These are phyloP conservation scores for Leptinotarsa rubiginosa DNA, from an alignment of 2,888 invertebrate genomes.

Conservation along the genomic window DNA sequence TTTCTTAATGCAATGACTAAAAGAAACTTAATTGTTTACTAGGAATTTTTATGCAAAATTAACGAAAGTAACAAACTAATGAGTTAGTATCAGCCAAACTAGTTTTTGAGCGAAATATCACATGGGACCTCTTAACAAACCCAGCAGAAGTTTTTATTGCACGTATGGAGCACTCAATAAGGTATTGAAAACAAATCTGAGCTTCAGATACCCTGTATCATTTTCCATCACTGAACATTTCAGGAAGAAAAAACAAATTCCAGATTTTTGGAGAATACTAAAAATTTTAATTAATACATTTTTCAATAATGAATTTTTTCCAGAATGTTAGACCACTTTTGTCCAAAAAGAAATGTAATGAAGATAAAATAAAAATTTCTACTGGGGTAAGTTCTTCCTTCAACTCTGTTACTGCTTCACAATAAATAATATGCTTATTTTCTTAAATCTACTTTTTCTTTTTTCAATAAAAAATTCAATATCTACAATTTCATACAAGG, in stretches of 20 bases:
- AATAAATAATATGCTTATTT: constrained; percentile 58
- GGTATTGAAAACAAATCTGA: background rate
- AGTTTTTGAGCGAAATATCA: constrained; percentile 62
- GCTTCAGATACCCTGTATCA: background rate
- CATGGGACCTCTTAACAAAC: constrained; percentile 60
- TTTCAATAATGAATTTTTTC: background rate
- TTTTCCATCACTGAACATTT: background rate
- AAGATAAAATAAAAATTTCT: constrained; percentile 37
- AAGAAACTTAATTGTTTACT: constrained; percentile 34
- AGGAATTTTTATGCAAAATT: constrained; percentile 41
- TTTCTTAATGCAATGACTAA: constrained; percentile 35
- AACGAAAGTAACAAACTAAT: constrained; percentile 41
- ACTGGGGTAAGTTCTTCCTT: constrained; percentile 46
- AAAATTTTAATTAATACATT: background rate
- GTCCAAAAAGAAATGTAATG: background rate
- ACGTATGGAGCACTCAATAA: background rate
- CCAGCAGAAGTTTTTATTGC: constrained; percentile 41
- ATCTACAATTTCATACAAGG: constrained; percentile 61
- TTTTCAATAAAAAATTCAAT: constrained; percentile 61
- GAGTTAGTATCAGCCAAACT: constrained; percentile 55
- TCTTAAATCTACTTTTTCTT: constrained; percentile 42
- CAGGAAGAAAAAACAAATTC: background rate
- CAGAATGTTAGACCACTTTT: background rate
- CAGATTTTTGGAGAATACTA: constrained; percentile 2
- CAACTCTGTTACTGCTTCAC: constrained; percentile 44